Base-by-base conservation (phyloP, 1,140 invertebrate genomes). In the Drosophila albomicans region DNA sequence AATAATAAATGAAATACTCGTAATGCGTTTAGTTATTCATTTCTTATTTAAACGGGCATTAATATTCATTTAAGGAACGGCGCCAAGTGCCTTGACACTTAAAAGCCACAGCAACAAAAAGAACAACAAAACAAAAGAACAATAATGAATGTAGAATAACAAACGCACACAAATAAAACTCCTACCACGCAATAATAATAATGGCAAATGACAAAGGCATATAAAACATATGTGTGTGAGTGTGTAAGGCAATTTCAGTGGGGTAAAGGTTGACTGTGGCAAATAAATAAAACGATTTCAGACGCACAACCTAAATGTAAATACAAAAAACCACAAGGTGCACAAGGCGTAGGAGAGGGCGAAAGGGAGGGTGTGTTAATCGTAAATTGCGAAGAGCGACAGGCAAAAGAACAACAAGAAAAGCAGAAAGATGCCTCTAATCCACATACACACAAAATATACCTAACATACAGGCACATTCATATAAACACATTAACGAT, bases 231-330 rank as follows among this genome's bases (percentile, higher is more conserved):
- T 87, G 82, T 70, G 73, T 46, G 51, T 5, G 7, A 48, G 46
- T 7, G 46, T 20, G n/a, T 30, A 20, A 46, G 11, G 52, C 11
- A 15, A 10, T 46, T 62, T 67, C 11, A 51, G 57, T 41, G 32
- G 6, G 25, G 11, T 10, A n/a, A 35, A 45, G 66, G 52, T 41
- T 69, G 63, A 70, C 38, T 74, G 67, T 72, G 70, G 78, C 75
- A 88, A 81, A 81, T 81, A 88, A 89, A 89, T 89, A 88, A 88
- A 88, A 81, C 84, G 84, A 89, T 88, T 88, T 78, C 48, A 58
- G 78, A 57, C 52, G 63, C 67, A 54, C 52, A 71, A 68, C 58
- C 51, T 58, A 78, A 80, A 88, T 81, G 86, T 84, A 88, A 89
- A 87, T 65, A 88, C 66, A 25, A 65, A 64, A 51, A 70, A 74